Base-by-base conservation (phyloP, 2,113 vertebrate genomes). In the Elephantulus edwardii region DNA sequence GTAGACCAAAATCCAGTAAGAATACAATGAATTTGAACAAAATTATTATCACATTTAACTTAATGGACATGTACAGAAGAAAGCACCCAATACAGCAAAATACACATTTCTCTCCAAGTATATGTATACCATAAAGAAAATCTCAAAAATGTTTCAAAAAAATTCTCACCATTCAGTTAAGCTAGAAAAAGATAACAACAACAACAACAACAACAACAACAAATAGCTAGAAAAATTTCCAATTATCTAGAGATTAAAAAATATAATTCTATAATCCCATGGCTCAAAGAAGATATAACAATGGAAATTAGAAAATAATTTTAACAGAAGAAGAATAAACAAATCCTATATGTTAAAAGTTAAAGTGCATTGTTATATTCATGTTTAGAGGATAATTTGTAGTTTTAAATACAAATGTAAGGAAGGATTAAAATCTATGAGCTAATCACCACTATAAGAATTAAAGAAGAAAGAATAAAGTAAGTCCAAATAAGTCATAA, bases 221-320 rank as follows among this genome's bases (percentile, higher is more conserved):
- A 68, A 3, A 56, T 62, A 88, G 64, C 22, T 20, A n/a, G 24
- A 46, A 82, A n/a, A 87, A 52, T 26, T 5, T 13, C 22, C 0
- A 83, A 70, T 46, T 84, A 92, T 48, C 20, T 92, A 17, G 30
- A 90, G 93, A 83, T 86, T 83, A 48, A 46, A 46, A 80, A 88
- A 81, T 80, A 35, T 22, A 84, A 28, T 89, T 83, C 44, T 78
- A 42, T 76, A 56, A 54, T 66, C 22, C 9, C 17, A 84, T 62
- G 54, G n/a, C 77, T 90, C 46, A 80, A 95, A 92, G 35, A 90
- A 76, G 60, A 89, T 86, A 70, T 54, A 28, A 38, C 38, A 64
- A 52, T 48, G 8, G 38, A 9, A 92, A 74, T 74, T 56, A 56
- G 48, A 91, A 86, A 91, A 60, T 75, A 89, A 77, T 70, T 83